These are phyloP conservation scores for Punctoribates punctum DNA, from an alignment of 2,888 invertebrate species.

Conservation along the genomic window DNA sequence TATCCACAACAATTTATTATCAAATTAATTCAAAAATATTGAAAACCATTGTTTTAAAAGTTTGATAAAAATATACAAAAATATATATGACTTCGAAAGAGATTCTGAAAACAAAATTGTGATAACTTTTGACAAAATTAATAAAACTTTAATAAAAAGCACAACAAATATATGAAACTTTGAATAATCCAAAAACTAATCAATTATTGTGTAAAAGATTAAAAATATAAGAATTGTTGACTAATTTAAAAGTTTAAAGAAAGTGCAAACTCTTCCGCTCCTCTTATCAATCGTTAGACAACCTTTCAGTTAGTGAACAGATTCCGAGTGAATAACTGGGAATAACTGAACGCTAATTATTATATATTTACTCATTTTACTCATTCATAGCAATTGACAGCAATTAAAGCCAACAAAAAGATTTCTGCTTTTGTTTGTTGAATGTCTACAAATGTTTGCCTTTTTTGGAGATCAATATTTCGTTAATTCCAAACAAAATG, in stretches of 20 bases:
- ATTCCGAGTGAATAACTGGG: not conserved
- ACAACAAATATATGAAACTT: too few relatives aligned
- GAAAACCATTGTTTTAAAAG: too few relatives aligned
- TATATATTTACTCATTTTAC: not conserved
- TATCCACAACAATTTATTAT: too few relatives aligned
- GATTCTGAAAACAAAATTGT: too few relatives aligned
- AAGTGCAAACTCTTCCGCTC: not conserved
- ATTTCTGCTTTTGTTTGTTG: not conserved
- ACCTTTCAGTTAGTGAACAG: not conserved
- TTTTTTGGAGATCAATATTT: not conserved
- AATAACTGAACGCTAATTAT: not conserved
- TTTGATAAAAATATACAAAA: too few relatives aligned
- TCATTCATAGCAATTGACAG: not conserved
- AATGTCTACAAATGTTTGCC: slow-evolving; percentile 8
- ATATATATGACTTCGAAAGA: too few relatives aligned
- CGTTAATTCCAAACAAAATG: not conserved
- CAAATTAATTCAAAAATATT: too few relatives aligned
- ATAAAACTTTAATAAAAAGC: too few relatives aligned
- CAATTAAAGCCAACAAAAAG: not conserved
- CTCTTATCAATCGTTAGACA: not conserved
- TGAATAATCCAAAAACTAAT: too few relatives aligned
- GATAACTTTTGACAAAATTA: too few relatives aligned
- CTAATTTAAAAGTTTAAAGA: not conserved
- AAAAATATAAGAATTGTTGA: not conserved
- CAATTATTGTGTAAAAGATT: not conserved